phyloP scores from a whole-genome alignment of 2,113 vertebrate species.

The Thinocorus orbignyianus region DNA sequence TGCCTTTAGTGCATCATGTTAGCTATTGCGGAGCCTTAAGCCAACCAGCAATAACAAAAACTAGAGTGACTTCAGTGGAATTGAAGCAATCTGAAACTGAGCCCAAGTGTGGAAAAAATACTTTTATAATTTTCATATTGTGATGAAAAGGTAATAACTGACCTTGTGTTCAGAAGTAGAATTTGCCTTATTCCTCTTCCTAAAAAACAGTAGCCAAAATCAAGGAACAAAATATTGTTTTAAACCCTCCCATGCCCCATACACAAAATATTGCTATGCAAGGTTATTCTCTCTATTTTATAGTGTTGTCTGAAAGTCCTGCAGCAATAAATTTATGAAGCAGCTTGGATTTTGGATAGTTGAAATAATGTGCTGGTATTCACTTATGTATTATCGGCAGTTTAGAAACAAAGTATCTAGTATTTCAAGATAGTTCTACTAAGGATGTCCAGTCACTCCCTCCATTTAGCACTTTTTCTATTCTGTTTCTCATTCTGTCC shows the following conservation, averaged over 20 bases:
- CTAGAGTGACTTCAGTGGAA: neutral
- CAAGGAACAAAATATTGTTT: neutral
- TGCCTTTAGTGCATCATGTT: neutral
- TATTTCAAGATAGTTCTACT: constrained; percentile 37
- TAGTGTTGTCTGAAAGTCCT: neutral
- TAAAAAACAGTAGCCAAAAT: neutral
- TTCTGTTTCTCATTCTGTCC: constrained; percentile 52
- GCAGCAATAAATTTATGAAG: constrained; percentile 25
- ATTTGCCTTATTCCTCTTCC: neutral
- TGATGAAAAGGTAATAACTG: neutral
- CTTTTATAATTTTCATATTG: neutral
- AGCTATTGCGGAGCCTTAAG: neutral
- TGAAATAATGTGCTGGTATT: constrained; percentile 28
- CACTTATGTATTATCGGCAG: neutral
- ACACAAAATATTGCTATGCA: neutral
- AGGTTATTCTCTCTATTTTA: neutral
- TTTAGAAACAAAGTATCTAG: neutral
- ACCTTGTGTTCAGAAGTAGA: neutral
- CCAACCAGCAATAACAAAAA: neutral
- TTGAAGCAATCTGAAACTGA: neutral
- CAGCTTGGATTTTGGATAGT: neutral
- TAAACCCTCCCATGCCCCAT: rapidly evolving
- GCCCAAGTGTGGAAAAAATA: neutral
- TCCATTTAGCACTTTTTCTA: constrained; percentile 53
- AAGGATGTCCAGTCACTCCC: neutral